A percentile compares a stretch with the other conserved stretches of the same genome.
Conservation (phyloP, 2,797 vertebrate genomes). For the Xiphorhynchus erythropygius region DNA sequence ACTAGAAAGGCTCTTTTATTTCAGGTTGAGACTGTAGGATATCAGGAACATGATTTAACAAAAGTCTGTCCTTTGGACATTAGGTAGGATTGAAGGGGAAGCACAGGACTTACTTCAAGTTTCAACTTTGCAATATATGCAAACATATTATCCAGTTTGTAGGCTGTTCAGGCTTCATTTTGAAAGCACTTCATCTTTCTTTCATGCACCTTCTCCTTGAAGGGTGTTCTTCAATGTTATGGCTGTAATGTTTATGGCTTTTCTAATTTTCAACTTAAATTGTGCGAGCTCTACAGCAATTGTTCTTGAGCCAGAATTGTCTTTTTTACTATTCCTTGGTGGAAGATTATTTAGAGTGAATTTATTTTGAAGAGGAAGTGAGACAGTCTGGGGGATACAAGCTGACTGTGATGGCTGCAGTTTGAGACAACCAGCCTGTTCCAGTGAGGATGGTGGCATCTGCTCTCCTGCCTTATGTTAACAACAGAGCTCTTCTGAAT, state of each 20-base stretch:
- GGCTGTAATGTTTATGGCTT: background rate
- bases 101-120: background rate
- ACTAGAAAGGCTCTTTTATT: background rate
- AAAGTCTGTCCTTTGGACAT: background rate
- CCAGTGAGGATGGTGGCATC: background rate
- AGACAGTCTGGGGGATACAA: background rate
- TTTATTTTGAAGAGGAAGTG: background rate
- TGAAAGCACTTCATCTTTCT: background rate
- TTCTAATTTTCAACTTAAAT: constrained; percentile 20
- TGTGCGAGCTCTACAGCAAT: background rate
- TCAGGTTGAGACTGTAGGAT: background rate
- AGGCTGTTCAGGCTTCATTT: background rate
- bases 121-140: background rate
- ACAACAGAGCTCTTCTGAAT: background rate
- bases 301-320: background rate
- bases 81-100: background rate
- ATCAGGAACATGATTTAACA: background rate
- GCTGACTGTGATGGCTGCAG: background rate
- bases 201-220: background rate
- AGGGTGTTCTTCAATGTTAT: background rate
- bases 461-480: background rate
- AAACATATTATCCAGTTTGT: background rate
- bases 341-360: background rate
- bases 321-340: background rate
- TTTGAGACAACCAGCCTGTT: background rate